Evolutionary conservation across 2,113 vertebrate species (phyloP).

Genomic region (Carassius auratus): DNA sequence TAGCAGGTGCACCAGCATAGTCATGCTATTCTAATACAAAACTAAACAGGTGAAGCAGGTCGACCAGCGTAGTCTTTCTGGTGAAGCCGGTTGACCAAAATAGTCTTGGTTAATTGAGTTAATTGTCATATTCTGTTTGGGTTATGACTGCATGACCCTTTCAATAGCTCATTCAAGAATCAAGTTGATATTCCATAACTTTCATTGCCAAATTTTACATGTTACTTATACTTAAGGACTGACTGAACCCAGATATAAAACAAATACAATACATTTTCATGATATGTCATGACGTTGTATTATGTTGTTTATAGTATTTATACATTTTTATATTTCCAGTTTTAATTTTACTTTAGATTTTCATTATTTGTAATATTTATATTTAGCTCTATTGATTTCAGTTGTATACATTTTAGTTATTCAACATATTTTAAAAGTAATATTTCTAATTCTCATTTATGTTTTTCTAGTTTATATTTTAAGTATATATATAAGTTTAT

Average conservation of each 20-base stretch:
- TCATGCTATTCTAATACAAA: neutral
- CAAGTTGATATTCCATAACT: neutral
- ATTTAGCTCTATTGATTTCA: neutral
- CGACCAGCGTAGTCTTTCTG: neutral
- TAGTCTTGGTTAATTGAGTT: neutral
- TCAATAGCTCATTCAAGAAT: neutral
- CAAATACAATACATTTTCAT: neutral
- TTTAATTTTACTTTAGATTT: neutral
- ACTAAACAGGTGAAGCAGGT: neutral
- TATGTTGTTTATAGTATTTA: too few relatives aligned
- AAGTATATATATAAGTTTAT: neutral
- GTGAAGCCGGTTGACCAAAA: neutral
- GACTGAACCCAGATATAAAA: neutral
- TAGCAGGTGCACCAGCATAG: neutral
- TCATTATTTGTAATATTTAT: neutral
- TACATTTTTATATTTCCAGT: neutral
- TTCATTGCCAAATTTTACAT: neutral
- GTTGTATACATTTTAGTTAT: neutral
- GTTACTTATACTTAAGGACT: too few relatives aligned
- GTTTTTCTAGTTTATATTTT: neutral
- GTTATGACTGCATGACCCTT: neutral
- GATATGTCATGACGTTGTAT: neutral
- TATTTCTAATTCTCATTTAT: neutral
- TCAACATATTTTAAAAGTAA: neutral
- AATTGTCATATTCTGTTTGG: neutral